Base-by-base conservation (phyloP, 2,797 vertebrate species). In the Leontocebus nigricollis region DNA sequence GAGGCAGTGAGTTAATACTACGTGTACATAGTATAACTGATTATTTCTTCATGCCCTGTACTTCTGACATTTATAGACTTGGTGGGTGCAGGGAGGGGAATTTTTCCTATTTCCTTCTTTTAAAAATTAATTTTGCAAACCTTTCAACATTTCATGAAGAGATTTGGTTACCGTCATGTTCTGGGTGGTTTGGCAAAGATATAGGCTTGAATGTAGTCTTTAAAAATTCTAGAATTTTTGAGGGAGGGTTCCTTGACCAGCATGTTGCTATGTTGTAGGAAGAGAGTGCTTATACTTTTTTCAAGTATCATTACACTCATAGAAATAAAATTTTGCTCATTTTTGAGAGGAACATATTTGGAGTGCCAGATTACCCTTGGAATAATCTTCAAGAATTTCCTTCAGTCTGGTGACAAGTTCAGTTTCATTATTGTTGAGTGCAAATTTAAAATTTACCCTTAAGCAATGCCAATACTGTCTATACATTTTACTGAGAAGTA, bases 121-220 rank as follows among this genome's bases (percentile, higher is more conserved):
- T 93, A 76, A 26, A 88, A 39, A 80, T 93, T 70, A 41, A 81
- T 93, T 92, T 90, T 89, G 26, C 26, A 48, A 83, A 50, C 64
- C 64, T 90, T 15, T 39, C 41, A 44, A n/a, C n/a, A 50, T 59
- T 95, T 84, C 4, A 7, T 59, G 48, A 93, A 33, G 50, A 44
- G 24, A 52, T 95, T 93, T 93, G 33, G 67, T 90, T 80, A 2
- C 8, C 1, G 1, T 70, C 36, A 24, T 24, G 5, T 50, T 92
- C 44, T 72, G 48, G 14, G 17, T 93, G 17, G 30, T 83, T 94
- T 94, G 86, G 17, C 64, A 87, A 90, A 93, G 30, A 88, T 52
- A 12, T 33, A 81, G 61, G 46, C 24, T 95, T 92, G 67, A 90
- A 72, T 81, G 41, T 11, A 46, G 92, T 85, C 92, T 75, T 59